These are phyloP conservation scores for Tolypeutes matacus DNA, from an alignment of 2,797 vertebrate genomes.

Conservation along the genomic window DNA sequence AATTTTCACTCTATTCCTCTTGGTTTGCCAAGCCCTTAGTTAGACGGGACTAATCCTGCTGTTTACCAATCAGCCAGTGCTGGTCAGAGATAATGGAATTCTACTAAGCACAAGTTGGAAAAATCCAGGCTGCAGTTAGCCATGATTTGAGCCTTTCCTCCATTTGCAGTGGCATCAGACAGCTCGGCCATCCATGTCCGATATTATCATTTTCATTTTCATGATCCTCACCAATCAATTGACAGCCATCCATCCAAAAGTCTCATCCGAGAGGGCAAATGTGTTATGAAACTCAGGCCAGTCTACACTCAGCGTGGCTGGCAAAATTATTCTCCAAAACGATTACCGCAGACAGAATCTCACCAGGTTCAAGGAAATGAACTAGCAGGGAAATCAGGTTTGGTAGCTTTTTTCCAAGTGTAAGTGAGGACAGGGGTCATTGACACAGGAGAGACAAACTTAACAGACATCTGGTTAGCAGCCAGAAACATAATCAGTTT, in stretches of 20 bases:
- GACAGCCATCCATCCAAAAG: not conserved
- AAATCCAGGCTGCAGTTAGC: not conserved
- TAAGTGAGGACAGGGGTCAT: not conserved
- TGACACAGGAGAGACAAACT: constrained; percentile 49
- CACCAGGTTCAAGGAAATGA: constrained; percentile 70
- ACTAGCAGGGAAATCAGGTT: constrained; percentile 38
- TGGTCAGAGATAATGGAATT: not conserved
- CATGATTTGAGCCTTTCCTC: not conserved
- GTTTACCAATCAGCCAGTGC: not conserved
- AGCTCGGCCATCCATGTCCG: not conserved
- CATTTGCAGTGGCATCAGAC: accelerated
- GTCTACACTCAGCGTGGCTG: not conserved
- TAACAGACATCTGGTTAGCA: constrained; percentile 51
- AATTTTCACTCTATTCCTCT: not conserved
- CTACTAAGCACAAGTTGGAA: not conserved
- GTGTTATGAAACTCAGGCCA: accelerated
- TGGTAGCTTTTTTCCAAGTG: not conserved
- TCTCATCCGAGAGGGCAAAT: not conserved
- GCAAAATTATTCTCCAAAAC: constrained; percentile 65
- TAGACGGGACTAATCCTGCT: not conserved
- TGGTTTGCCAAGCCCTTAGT: not conserved
- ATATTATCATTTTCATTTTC: not conserved
- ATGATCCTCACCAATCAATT: not conserved
- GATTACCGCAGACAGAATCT: constrained; percentile 66
- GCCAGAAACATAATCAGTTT: constrained; percentile 58